phyloP scores from a whole-genome alignment of 2,888 invertebrate genomes.

The Orchestes rusci region DNA sequence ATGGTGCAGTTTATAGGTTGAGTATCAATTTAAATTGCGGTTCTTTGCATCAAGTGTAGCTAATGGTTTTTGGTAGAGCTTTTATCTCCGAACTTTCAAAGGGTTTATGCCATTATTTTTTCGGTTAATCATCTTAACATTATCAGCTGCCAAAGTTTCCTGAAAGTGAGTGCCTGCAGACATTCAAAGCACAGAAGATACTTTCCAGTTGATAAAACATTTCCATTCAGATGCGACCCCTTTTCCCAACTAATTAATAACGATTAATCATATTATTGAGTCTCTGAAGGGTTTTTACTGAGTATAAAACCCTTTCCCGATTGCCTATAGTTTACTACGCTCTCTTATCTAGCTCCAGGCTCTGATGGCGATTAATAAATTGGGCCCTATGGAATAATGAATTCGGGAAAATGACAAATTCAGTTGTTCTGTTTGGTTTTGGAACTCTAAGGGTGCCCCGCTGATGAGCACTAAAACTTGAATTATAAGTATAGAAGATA shows the following conservation, averaged over 20 bases:
- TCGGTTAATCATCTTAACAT: too few species aligned
- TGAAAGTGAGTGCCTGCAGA: conserved; percentile 16
- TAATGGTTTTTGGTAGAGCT: too few species aligned
- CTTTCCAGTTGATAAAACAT: conserved; percentile 16
- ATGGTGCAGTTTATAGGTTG: too few species aligned
- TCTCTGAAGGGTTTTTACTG: conserved; percentile 17
- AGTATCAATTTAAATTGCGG: too few species aligned
- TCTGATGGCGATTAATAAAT: conserved; percentile 21
- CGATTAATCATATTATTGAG: conserved; percentile 24
- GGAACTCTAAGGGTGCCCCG: too few species aligned
- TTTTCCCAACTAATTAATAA: conserved; percentile 22
- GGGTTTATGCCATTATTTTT: too few species aligned
- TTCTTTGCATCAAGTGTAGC: too few species aligned
- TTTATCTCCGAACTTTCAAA: too few species aligned
- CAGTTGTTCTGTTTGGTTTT: too few species aligned
- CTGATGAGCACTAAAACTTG: too few species aligned
- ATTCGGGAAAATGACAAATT: too few species aligned
- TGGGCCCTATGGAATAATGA: conserved; percentile 18
- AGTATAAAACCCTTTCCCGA: conserved; percentile 14
- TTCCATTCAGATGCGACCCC: conserved; percentile 17
- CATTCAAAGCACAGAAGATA: conserved; percentile 15
- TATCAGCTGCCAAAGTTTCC: conserved; percentile 12
- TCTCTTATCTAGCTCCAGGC: conserved; percentile 19
- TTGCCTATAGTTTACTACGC: conserved; percentile 27
- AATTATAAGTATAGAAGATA: too few species aligned